phyloP scores from a whole-genome alignment of 2,113 vertebrate genomes.

The Orientallactaga bullata region DNA sequence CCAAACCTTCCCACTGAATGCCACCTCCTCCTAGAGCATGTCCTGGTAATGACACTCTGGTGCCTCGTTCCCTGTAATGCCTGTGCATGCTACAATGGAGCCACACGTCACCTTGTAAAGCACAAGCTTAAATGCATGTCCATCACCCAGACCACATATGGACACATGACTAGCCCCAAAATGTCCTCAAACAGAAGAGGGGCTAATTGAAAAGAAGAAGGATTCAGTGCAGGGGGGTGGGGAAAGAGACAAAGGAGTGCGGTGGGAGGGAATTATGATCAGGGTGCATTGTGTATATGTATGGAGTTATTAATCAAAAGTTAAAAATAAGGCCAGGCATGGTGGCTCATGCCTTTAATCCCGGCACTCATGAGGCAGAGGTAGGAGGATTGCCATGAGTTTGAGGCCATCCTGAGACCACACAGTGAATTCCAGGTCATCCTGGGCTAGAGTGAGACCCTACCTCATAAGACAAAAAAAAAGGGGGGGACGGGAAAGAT shows the following conservation, averaged over 20 bases:
- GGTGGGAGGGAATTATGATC: too few relatives aligned
- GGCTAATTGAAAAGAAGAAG: too few relatives aligned
- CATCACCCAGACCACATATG: neutral
- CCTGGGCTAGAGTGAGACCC: neutral
- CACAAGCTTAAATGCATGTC: neutral
- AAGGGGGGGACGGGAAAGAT: too few relatives aligned
- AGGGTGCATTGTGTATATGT: too few relatives aligned
- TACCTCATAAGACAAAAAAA: neutral
- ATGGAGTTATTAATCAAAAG: too few relatives aligned
- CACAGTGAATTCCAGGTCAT: neutral
- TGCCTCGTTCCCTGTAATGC: constrained; percentile 23
- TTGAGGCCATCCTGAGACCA: neutral
- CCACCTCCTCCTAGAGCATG: neutral
- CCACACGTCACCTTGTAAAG: neutral
- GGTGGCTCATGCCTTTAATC: neutral
- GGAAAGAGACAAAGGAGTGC: too few relatives aligned
- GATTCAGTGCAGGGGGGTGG: too few relatives aligned
- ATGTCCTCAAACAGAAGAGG: too few relatives aligned
- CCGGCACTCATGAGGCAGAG: neutral
- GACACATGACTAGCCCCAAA: neutral
- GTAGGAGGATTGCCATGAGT: neutral
- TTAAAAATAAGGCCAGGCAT: neutral
- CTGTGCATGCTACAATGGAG: neutral
- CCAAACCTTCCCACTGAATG: neutral
- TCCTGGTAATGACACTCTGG: neutral